Base-by-base conservation (phyloP, 2,113 vertebrate genomes). In the Poecile atricapillus region DNA sequence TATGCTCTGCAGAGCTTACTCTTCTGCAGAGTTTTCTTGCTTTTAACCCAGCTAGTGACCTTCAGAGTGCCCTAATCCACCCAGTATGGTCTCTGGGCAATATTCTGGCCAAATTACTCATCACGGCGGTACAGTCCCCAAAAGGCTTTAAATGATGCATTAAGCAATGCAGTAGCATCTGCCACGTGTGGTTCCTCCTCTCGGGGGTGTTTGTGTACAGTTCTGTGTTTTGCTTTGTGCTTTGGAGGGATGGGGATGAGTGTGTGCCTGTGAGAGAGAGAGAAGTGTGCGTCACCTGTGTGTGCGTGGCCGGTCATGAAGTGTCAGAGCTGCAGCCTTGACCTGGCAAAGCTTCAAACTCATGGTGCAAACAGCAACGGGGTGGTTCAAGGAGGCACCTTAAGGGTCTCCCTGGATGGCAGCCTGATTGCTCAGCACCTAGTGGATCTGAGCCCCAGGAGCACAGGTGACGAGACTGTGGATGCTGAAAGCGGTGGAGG, bases 111-210 rank as follows among this genome's bases (percentile, higher is more conserved):
- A 92, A 93, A 92, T 93, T 92, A 92, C 69, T 92, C 53, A 89
- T 94, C 80, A 25, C 1, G 0, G 55, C 1, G 0, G 3, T 83
- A 37, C 59, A 44, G 83, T 88, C 77, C 90, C 90, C 71, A 33
- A 90, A 95, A 96, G 88, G 83, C 90, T 93, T 89, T 93, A 90
- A 96, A 84, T 92, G 88, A 93, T 96, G 92, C 90, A 94, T 95
- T 96, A 97, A 96, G 86, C 53, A 46, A 78, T 92, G 76, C 67
- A 87, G 83, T 31, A 92, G 80, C 90, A 91, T 95, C 90, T 95
- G 93, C 89, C 92, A 87, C 88, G 53, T 83, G 86, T 33, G 69
- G 58, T 90, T 94, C 49, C n/a, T 81, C 41, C 79, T 95, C 92
- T 92, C 0, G 4, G 85, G 92, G 83, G 28, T 84, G 46, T 90